Evolutionary conservation across 2,888 invertebrate species (phyloP), one percentile per base, ranked within the genome.

Genomic region (Callimorpha dominula): DNA sequence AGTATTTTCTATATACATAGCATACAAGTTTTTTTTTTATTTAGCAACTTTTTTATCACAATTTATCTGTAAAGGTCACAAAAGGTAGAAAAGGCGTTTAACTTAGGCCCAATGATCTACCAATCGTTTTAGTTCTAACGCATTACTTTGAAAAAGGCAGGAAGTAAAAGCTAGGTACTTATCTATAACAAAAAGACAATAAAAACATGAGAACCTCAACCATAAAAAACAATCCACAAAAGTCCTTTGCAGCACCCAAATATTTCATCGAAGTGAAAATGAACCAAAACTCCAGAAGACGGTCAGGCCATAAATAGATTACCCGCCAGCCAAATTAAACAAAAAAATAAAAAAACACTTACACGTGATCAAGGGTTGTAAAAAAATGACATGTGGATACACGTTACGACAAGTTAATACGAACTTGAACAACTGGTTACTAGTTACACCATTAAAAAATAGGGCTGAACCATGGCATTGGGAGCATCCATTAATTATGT

Each of bases 401-500:
- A 43, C 17, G 43, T 64, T 64, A 43, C 15, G 43, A 64, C 63
- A 42, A 31, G 60, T 60, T 60, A 60, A 60, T 60, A 60, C 60
- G 14, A 31, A 31, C 31, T 31, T 60, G 14, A 60, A 60, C 14
- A 31, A 31, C 60, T 60, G 14, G 60, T 31, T 60, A 60, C 14
- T 31, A 57, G 31, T 14, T 31, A 31, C 12, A 31, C 31, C 14
- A 31, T 31, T 60, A 60, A 60, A 57, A 60, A 60, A 20, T 14
- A 6, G 60, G 14, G 31, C 57, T 60, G 57, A 60, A 31, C 20
- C 5, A 57, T 57, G 12, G 4, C 20, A 20, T 57, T 31, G 12
- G 31, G 31, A 31, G 1, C 31, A 31, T 31, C 31, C 31, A 31
- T 31, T 31, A 31, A 31, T 31, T 31, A 31, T 31, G 31, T 31